Base-by-base conservation (phyloP, 2,797 vertebrate genomes). In the Chromis chromis region DNA sequence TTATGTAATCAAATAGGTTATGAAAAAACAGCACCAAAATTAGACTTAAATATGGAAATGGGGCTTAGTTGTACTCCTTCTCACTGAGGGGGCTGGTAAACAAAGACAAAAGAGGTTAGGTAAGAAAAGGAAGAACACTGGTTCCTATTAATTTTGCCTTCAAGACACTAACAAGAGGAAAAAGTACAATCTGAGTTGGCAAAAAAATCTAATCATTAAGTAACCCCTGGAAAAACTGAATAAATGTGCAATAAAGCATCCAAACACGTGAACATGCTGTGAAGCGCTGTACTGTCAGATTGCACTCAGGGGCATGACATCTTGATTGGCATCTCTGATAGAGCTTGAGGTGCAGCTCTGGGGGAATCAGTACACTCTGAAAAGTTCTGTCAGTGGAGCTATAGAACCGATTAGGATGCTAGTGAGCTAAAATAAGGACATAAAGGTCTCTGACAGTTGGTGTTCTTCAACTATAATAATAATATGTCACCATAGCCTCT, bases 271-370 rank as follows among this genome's bases (percentile, higher is more conserved):
- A 58, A 61, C 0, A 5, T 25, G 40, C 27, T 48, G n/a, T 76
- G 36, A 9, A 54, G 33, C 12, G 54, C 3, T 60, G 12, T 22
- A 13, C 40, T 77, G 56, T 80, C 71, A 86, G 75, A 62, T 65
- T 59, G 57, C 25, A 57, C 74, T 54, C 74, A 12, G 12, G 39
- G 56, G 24, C 14, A 64, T 53, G 33, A 56, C 58, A 55, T 68
- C 74, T 63, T 85, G 78, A 86, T 50, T 82, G 74, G 53, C 74
- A 76, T 63, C 65, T 72, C 55, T 69, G 54, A 74, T 36, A 63
- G 52, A 54, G 70, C 52, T 65, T 16, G 48, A 55, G 28, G 55
- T 74, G 63, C 27, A 59, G 71, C 70, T 67, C 56, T 44, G 42
- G 67, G 65, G 65, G 49, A 25, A 33, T 49, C 49, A 49, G 67